Evolutionary conservation across 2,888 invertebrate genomes (phyloP).

Genomic region (Xestia c-nigrum): DNA sequence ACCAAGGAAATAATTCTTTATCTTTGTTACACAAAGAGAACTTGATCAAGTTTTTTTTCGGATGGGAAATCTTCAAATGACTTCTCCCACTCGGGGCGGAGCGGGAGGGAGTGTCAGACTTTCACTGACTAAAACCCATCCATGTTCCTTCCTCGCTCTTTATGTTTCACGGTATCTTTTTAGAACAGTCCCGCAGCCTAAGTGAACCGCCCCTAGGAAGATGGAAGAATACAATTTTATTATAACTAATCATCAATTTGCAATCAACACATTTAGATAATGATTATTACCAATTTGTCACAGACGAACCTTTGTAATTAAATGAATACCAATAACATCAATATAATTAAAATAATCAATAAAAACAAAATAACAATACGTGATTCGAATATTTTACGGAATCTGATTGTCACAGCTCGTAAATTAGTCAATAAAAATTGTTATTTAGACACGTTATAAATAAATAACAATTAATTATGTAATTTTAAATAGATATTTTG

Average conservation of each 20-base stretch:
- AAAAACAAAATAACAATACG: conserved; percentile 9
- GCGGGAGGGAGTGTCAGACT: too few species aligned
- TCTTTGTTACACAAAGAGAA: background rate
- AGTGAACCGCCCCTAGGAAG: background rate
- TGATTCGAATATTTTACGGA: conserved; percentile 28
- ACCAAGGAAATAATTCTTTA: background rate
- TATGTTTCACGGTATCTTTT: too few species aligned
- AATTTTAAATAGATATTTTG: conserved; percentile 47
- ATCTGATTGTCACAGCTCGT: conserved; percentile 44
- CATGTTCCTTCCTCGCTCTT: too few species aligned
- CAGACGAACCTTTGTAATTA: conserved; percentile 8
- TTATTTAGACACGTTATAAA: conserved; percentile 50
- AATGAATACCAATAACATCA: background rate
- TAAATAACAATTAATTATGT: conserved; percentile 54
- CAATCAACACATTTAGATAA: background rate
- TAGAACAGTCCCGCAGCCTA: too few species aligned
- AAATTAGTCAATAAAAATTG: conserved; percentile 50
- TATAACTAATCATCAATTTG: background rate
- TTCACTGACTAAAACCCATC: too few species aligned
- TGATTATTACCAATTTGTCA: conserved; percentile 32
- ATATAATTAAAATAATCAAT: background rate
- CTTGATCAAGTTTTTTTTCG: background rate
- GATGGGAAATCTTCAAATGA: too few species aligned
- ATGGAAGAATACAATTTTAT: background rate
- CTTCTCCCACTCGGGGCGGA: too few species aligned